Percentiles rank a stretch among this genome's conserved stretches.
Evolutionary conservation across 2,113 vertebrate genomes (phyloP).

Genomic region (pig (Sus scrofa)): T2T-Sscrofa CM000822.6:9392501-9393000

Average conservation of each 20-base stretch:
- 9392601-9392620: no score
- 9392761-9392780: background rate
- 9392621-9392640: no score
- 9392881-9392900: background rate
- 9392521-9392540: no score
- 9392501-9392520: no score
- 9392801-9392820: background rate
- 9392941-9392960: background rate
- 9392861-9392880: background rate
- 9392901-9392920: background rate
- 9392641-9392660: no score
- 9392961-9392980: background rate
- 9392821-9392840: background rate
- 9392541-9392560: no score
- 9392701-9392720: background rate
- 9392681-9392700: background rate
- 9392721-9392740: background rate
- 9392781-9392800: background rate
- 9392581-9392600: no score
- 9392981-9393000: no score
- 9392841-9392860: background rate
- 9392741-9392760: background rate
- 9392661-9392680: no score
- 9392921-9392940: constrained; percentile 35
- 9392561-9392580: no score